Evolutionary conservation across 2,113 vertebrate species (phyloP).

Genomic region (Thalassarche chlororhynchos): DNA sequence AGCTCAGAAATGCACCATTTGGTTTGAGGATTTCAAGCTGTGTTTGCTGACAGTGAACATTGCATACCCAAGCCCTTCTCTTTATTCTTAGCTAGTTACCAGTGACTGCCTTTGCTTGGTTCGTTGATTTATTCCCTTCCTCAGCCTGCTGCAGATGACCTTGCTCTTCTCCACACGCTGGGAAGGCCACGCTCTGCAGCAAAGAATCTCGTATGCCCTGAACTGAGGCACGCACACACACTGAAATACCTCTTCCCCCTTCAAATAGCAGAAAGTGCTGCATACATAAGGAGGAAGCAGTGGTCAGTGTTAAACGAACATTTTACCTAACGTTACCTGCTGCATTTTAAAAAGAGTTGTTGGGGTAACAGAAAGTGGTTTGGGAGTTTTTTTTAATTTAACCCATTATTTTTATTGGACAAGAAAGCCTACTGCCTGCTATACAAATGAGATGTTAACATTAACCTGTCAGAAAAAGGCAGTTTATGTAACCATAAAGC

Average conservation of each 20-base stretch:
- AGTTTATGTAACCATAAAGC: background rate
- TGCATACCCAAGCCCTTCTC: background rate
- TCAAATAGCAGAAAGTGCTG: background rate
- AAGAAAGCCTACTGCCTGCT: background rate
- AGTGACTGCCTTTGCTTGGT: background rate
- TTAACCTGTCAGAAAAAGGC: background rate
- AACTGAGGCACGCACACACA: background rate
- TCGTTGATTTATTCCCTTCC: background rate
- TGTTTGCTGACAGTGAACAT: background rate
- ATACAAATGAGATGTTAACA: background rate
- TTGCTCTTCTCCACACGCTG: background rate
- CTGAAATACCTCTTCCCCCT: accelerated
- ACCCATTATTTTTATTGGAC: background rate
- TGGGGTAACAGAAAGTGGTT: background rate
- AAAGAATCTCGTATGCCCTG: background rate
- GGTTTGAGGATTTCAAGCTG: background rate
- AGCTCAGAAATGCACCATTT: background rate
- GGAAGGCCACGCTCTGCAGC: background rate
- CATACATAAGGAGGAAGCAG: background rate
- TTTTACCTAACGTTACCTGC: background rate
- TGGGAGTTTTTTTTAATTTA: background rate
- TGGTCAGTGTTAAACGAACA: background rate
- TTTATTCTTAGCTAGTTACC: background rate
- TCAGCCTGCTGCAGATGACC: background rate
- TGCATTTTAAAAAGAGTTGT: background rate